Base-by-base conservation (phyloP, 2,113 vertebrate species). In the Irena cyanogastra region DNA sequence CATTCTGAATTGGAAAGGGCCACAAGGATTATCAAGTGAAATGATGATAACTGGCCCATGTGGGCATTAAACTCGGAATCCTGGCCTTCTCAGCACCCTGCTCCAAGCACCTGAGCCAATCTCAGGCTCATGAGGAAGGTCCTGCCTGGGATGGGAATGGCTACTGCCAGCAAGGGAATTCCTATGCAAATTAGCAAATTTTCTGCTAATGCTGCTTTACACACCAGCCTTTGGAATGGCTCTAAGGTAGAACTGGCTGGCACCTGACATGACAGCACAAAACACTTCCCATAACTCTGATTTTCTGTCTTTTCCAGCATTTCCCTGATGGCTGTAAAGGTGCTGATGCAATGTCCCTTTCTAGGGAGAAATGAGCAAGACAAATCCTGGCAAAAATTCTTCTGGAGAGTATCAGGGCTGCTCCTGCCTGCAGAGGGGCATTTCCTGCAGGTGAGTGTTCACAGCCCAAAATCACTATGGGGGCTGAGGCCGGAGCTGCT, bases 261-360 rank as follows among this genome's bases (percentile, higher is more conserved):
- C 65, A 98, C 90, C 96, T 76, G 83, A 93, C 93, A 77, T 75
- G 87, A 95, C 66, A 95, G 88, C 83, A 95, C 83, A 75, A 74
- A 86, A 93, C 87, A 91, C 94, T 86, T 94, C 94, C 95, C 96
- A 98, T 97, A 98, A 98, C 20, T 33, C 98, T 98, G 98, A 94
- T 89, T 97, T 80, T 98, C 97, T 94, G 93, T 4, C 23, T 7
- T n/a, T 72, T 56, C 39, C 31, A n/a, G 54, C 1, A 18, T 59
- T 31, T 31, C 11, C 5, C 42, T 0, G 1, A 59, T 5, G 2
- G 26, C 42, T 75, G 33, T 0, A 5, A 35, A 75, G 26, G 15
- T 47, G 15, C 11, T 47, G 0, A 0, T 47, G 53, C 19, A 7
- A 5, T 16, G 19, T 22, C 14, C 16, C 19, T 45, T 59, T 47